phyloP scores from a whole-genome alignment of 2,113 vertebrate species.

The Poicephalus meyeri region DNA sequence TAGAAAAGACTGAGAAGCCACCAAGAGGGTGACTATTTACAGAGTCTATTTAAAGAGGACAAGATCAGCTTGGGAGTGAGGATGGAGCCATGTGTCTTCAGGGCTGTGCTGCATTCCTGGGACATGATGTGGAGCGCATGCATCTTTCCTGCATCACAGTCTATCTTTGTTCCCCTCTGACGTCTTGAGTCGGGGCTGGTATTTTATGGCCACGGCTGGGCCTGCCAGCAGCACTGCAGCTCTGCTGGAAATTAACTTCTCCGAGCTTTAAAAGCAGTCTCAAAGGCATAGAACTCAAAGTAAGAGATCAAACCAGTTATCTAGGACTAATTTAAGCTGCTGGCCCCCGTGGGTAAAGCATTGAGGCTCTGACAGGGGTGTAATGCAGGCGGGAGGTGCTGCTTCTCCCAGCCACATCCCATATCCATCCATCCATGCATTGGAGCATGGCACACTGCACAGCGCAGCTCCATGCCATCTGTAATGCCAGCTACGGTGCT shows the following conservation, averaged over 20 bases:
- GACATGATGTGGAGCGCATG: background rate
- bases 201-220: background rate
- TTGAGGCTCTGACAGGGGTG: background rate
- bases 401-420: background rate
- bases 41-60: background rate
- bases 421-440: fast-evolving
- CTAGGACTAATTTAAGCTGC: background rate
- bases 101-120: background rate
- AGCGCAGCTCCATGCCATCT: fast-evolving
- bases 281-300: background rate
- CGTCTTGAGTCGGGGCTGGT: background rate
- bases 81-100: background rate
- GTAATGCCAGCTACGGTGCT: fast-evolving
- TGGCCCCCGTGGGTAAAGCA: fast-evolving
- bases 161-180: conserved; percentile 54
- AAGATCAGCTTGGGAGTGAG: background rate
- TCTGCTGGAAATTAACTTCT: background rate
- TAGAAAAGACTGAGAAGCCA: background rate
- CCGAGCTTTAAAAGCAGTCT: background rate
- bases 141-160: conserved; percentile 40
- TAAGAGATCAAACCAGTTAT: background rate
- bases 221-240: background rate
- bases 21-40: fast-evolving
- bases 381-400: background rate
- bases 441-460: background rate